Base-by-base conservation (phyloP, 2,797 vertebrate species). In the Lepus oiostolus region DNA sequence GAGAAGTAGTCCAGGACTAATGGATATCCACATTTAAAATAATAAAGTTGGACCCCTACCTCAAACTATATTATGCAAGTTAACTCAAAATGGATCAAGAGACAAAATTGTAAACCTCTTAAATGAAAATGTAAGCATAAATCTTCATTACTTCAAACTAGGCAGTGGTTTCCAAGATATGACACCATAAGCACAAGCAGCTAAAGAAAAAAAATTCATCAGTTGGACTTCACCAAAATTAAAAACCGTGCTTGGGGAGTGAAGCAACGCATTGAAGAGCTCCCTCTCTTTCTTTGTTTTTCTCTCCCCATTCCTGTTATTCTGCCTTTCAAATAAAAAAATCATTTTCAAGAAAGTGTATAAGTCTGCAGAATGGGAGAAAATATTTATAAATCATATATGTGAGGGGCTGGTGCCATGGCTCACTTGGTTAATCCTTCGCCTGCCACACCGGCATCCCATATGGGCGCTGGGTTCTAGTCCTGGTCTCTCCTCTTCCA, bases 341-440 rank as follows among this genome's bases (percentile, higher is more conserved):
- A 47, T 71, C 2, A 76, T 22, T 24, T 30, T 83, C 35, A 77
- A 79, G 54, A 87, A 95, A 88, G 67, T 81, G 30, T 88, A 76
- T 80, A 88, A 63, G 13, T 17, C 28, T 12, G 16, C 4, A 26
- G 30, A 77, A 72, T 82, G 50, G 26, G 72, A 89, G 47, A 76
- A n/a, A 68, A 42, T 90, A 79, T 88, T 84, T 62, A 10, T 26
- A 85, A 54, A 85, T 88, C 21, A 70, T 70, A 14, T 75, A 63
- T 65, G 28, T 84, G 50, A 74, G 42, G 42, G 42, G 42, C 42
- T 47, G 7, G 42, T 8, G 42, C 42, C 42, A 8, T 47, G 42
- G 8, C 42, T 47, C 42, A 47, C 42, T 47, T 47, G 42, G 42
- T 47, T 47, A 47, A 10, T 47, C 42, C 42, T 47, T 8, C 7